phyloP scores from a whole-genome alignment of 2,797 vertebrate genomes.

The Phalloptychus januarius region DNA sequence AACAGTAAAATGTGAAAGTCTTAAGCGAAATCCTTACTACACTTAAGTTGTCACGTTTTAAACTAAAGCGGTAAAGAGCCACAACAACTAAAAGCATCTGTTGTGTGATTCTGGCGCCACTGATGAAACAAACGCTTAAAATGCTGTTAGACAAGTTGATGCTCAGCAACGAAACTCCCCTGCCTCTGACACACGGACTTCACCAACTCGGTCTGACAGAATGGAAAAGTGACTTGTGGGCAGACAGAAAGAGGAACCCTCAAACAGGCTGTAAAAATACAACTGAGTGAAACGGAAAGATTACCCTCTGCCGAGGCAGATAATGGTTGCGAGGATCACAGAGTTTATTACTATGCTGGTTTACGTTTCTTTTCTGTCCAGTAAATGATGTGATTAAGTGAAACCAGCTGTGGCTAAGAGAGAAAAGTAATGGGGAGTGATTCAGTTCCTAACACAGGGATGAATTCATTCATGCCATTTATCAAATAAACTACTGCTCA shows the following conservation, averaged over 20 bases:
- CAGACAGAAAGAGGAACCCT: conserved; percentile 68
- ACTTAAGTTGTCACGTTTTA: conserved; percentile 38
- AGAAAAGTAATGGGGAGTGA: not conserved
- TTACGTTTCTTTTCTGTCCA: conserved; percentile 36
- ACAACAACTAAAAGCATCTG: conserved; percentile 70
- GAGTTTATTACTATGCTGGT: conserved; percentile 34
- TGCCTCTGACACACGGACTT: conserved; percentile 75
- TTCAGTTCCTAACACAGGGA: conserved; percentile 8
- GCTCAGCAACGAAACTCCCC: conserved; percentile 60
- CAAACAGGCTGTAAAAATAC: conserved; percentile 76
- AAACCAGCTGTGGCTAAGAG: conserved; percentile 13
- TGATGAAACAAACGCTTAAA: conserved; percentile 69
- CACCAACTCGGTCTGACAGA: conserved; percentile 76
- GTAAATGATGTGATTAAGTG: conserved; percentile 31
- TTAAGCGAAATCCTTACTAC: conserved; percentile 41
- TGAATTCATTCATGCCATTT: conserved; percentile 4
- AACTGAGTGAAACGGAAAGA: conserved; percentile 57
- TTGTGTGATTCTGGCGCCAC: conserved; percentile 35
- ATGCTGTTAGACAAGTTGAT: conserved; percentile 36
- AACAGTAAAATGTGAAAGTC: conserved; percentile 15
- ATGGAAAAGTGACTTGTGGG: conserved; percentile 80
- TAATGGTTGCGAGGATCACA: conserved; percentile 44
- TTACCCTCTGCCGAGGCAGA: conserved; percentile 35
- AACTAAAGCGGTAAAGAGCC: conserved; percentile 32
- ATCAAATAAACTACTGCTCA: conserved; percentile 13